Percentiles rank a stretch among this genome's conserved stretches.
phyloP scores from a whole-genome alignment of 1,140 invertebrate genomes.

The Eueides isabella region DNA sequence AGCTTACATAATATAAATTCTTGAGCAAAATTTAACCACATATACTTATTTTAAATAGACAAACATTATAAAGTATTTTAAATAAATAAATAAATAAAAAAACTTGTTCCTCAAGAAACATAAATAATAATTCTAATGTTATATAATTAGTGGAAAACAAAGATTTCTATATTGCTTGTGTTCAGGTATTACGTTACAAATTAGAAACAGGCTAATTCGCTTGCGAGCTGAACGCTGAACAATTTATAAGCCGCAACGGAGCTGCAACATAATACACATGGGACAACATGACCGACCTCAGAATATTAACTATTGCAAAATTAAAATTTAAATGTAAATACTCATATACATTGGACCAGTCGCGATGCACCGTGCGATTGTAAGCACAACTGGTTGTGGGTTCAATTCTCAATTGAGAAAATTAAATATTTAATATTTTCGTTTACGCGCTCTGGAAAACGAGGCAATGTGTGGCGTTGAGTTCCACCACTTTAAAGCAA shows the following conservation, averaged over 20 bases:
- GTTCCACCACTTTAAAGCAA: too few relatives aligned
- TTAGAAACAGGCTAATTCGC: constrained; percentile 3
- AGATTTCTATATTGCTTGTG: neutral
- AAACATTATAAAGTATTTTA: too few relatives aligned
- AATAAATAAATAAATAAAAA: too few relatives aligned
- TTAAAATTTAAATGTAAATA: neutral
- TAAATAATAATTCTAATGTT: too few relatives aligned
- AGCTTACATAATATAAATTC: neutral
- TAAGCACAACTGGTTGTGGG: too few relatives aligned
- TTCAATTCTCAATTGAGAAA: too few relatives aligned
- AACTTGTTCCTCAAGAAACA: too few relatives aligned
- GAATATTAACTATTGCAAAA: neutral
- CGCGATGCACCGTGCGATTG: too few relatives aligned
- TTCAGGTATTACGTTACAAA: constrained; percentile 2
- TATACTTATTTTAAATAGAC: neutral
- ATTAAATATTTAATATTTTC: too few relatives aligned
- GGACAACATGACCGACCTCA: neutral
- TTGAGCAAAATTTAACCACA: neutral
- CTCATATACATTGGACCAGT: too few relatives aligned
- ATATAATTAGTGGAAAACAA: neutral
- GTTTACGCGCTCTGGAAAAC: too few relatives aligned
- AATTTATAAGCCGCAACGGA: constrained; percentile 6
- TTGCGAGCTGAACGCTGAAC: neutral
- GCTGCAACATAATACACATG: neutral
- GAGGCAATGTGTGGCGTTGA: too few relatives aligned